Percentiles rank a stretch among this genome's conserved stretches.
Conservation (phyloP, 2,797 vertebrate genomes). For the Peromyscus eremicus region DNA sequence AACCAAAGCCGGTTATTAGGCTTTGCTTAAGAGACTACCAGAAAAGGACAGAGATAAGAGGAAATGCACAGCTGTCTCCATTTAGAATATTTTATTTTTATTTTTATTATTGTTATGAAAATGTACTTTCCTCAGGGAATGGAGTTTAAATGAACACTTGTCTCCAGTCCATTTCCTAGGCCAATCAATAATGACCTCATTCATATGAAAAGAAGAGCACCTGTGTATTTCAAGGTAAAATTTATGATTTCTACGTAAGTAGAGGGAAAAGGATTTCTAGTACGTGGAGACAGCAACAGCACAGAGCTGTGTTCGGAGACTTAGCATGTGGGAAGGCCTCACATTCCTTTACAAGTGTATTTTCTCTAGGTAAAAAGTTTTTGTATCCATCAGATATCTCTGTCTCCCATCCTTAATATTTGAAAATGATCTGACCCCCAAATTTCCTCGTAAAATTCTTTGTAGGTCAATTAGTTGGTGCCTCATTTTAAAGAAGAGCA, state of each 20-base stretch:
- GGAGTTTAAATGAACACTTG: conserved; percentile 74
- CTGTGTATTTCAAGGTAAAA: conserved; percentile 74
- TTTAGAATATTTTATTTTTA: conserved; percentile 75
- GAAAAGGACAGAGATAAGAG: conserved; percentile 54
- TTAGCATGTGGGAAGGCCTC: conserved; percentile 76
- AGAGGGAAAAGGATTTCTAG: conserved; percentile 63
- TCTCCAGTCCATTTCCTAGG: conserved; percentile 78
- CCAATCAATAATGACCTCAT: conserved; percentile 81
- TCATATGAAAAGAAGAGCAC: conserved; percentile 78
- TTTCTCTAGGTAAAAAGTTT: conserved; percentile 80
- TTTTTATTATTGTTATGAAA: conserved; percentile 82
- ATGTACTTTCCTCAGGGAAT: conserved; percentile 73
- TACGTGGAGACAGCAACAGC: conserved; percentile 58
- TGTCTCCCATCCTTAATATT: conserved; percentile 82
- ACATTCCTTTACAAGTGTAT: conserved; percentile 76
- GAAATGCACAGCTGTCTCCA: conserved; percentile 54
- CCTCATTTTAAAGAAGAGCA: conserved; percentile 75
- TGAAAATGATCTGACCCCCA: conserved; percentile 82
- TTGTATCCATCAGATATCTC: conserved; percentile 81
- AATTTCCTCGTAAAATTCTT: conserved; percentile 83
- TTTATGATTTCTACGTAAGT: conserved; percentile 74
- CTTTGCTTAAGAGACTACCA: conserved; percentile 71
- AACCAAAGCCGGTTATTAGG: conserved; percentile 59
- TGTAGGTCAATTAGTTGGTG: conserved; percentile 84
- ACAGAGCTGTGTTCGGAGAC: conserved; percentile 76